phyloP scores from a whole-genome alignment of 2,113 vertebrate species.

The Athene noctua region DNA sequence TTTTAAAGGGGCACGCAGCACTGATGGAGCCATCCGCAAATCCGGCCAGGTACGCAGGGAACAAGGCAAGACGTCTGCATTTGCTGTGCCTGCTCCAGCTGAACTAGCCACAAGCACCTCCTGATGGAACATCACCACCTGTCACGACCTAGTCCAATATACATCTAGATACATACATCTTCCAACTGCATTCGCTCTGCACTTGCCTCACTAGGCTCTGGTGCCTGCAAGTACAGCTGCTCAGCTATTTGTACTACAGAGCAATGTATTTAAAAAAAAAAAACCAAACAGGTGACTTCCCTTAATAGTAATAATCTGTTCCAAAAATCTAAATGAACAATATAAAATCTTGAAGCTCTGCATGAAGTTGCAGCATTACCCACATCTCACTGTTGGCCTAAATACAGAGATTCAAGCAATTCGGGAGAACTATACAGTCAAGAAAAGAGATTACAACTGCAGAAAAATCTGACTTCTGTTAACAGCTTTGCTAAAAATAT shows the following conservation, averaged over 20 bases:
- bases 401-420: background rate
- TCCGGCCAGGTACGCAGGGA: background rate
- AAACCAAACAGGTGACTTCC: background rate
- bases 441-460: background rate
- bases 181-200: background rate
- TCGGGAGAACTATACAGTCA: background rate
- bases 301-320: background rate
- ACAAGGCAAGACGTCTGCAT: background rate
- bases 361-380: background rate
- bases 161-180: background rate
- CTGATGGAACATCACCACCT: fast-evolving
- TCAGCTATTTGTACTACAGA: background rate
- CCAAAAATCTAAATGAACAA: background rate
- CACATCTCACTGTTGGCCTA: background rate
- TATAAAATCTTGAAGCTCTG: background rate
- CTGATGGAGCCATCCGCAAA: background rate
- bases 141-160: background rate
- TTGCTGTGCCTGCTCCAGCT: background rate
- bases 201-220: background rate
- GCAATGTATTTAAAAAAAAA: background rate
- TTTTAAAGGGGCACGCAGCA: background rate
- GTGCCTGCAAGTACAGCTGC: background rate
- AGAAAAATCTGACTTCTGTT: background rate
- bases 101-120: background rate
- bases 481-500: conserved; percentile 17